These are phyloP conservation scores for Trilocha varians DNA, from an alignment of 2,888 invertebrate species.

Conservation along the genomic window DNA sequence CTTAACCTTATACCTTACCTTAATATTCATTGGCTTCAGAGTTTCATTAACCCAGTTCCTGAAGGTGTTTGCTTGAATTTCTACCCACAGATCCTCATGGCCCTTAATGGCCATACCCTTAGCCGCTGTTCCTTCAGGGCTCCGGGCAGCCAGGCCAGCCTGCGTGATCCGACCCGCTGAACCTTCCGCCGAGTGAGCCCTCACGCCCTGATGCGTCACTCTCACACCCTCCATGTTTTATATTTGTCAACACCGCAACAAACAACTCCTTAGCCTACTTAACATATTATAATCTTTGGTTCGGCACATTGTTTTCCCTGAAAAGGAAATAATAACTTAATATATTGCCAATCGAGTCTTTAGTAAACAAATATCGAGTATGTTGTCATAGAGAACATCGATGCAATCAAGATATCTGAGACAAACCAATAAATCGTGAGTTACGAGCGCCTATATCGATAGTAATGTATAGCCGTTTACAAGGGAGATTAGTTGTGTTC, in stretches of 20 bases:
- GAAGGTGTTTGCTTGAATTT: conserved; percentile 96
- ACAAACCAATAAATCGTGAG: neutral
- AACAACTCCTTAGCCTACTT: conserved; percentile 18
- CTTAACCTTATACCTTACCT: conserved; percentile 68
- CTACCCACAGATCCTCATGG: conserved; percentile 95
- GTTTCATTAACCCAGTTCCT: conserved; percentile 98
- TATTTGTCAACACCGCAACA: conserved; percentile 22
- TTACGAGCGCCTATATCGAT: neutral
- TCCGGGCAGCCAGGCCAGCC: conserved; percentile 89
- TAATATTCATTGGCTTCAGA: conserved; percentile 79
- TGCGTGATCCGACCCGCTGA: conserved; percentile 77
- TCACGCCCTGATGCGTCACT: conserved; percentile 72
- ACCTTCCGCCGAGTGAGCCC: conserved; percentile 74
- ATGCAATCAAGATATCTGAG: neutral
- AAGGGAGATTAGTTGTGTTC: neutral
- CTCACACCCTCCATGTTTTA: conserved; percentile 65
- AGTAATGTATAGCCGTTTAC: neutral
- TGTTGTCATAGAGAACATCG: neutral
- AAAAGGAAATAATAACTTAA: conserved; percentile 17
- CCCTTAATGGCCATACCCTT: conserved; percentile 96
- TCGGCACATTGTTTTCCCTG: conserved; percentile 40
- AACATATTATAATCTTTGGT: conserved; percentile 34
- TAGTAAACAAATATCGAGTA: conserved; percentile 1
- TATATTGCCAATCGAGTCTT: neutral
- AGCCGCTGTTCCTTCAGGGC: conserved; percentile 93